Evolutionary conservation across 1,140 invertebrate genomes (phyloP).

Genomic region (Drosophila pseudoobscura): DNA sequence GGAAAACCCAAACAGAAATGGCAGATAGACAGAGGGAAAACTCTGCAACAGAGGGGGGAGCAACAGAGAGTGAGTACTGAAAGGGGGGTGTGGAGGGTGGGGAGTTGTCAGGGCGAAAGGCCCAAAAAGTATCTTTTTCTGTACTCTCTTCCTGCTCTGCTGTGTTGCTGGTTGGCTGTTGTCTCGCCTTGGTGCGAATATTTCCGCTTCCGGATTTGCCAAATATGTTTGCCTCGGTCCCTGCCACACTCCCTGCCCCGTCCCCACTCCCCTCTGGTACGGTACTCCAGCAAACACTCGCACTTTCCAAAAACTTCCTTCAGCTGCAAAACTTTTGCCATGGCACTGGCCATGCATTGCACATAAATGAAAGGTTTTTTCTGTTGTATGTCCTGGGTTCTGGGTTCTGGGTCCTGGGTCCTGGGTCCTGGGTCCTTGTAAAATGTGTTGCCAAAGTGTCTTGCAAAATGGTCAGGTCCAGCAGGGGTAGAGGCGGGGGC

Average conservation of each 20-base stretch:
- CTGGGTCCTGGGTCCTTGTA: constrained; percentile 38
- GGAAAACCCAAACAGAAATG: constrained; percentile 23
- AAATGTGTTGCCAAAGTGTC: constrained; percentile 58
- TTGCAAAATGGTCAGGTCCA: constrained; percentile 57
- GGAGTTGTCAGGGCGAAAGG: constrained; percentile 68
- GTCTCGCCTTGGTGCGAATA: constrained; percentile 77
- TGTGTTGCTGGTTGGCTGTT: constrained; percentile 43
- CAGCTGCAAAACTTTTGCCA: constrained; percentile 61
- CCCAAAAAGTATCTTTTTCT: constrained; percentile 48
- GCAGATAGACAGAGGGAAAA: constrained; percentile 47
- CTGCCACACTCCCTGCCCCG: constrained; percentile 22
- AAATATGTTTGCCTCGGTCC: constrained; percentile 71
- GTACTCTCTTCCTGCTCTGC: constrained; percentile 21
- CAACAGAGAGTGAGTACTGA: too few relatives aligned
- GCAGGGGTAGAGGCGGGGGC: neutral
- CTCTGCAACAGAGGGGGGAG: constrained; percentile 47
- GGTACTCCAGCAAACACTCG: constrained; percentile 64
- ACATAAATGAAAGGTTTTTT: constrained; percentile 79
- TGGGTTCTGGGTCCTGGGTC: constrained; percentile 20
- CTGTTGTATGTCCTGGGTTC: constrained; percentile 23
- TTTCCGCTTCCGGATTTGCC: constrained; percentile 78
- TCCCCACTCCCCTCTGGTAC: neutral
- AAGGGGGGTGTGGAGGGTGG: neutral
- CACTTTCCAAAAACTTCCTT: constrained; percentile 69
- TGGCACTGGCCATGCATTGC: constrained; percentile 62